A percentile compares a stretch with the other conserved stretches of the same genome.
These are phyloP conservation scores for Chalcosyrphus nemorum DNA, from an alignment of 2,888 invertebrate species.

Conservation along the genomic window DNA sequence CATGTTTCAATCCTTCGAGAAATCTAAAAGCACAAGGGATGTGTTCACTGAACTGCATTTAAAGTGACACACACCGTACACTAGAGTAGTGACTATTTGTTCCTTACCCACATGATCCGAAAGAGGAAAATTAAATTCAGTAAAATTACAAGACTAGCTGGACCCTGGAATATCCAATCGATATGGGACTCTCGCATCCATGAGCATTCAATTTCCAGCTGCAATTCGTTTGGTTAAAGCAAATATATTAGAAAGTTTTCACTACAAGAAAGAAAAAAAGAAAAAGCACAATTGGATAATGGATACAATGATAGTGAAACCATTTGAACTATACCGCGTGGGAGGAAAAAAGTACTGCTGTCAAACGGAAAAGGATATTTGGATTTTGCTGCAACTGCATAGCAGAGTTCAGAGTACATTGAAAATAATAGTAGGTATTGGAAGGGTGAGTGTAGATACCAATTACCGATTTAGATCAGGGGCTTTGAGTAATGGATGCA, in stretches of 20 bases:
- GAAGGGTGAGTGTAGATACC: slow-evolving; percentile 6
- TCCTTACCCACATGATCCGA: slow-evolving; percentile 93
- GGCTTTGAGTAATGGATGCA: not conserved
- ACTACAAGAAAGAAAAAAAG: no score
- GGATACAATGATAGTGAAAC: slow-evolving; percentile 36
- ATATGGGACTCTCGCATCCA: slow-evolving; percentile 91
- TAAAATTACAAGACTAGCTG: slow-evolving; percentile 90
- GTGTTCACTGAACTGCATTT: slow-evolving; percentile 19
- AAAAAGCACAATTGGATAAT: not conserved
- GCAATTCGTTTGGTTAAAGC: slow-evolving; percentile 31
- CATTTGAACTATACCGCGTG: slow-evolving; percentile 17
- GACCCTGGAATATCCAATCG: slow-evolving; percentile 94
- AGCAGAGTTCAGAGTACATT: not conserved
- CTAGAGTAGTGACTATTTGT: not conserved
- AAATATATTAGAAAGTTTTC: slow-evolving; percentile 36
- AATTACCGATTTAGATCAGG: not conserved
- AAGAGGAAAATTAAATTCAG: slow-evolving; percentile 92
- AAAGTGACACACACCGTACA: not conserved
- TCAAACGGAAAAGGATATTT: not conserved
- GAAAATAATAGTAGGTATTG: not conserved
- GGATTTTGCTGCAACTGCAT: not conserved
- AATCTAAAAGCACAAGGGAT: not conserved
- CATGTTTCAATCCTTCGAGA: not conserved
- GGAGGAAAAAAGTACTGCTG: not conserved
- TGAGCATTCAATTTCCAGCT: slow-evolving; percentile 85